Evolutionary conservation across 2,888 invertebrate species (phyloP).

Genomic region (Catotricha subobsoleta): DNA sequence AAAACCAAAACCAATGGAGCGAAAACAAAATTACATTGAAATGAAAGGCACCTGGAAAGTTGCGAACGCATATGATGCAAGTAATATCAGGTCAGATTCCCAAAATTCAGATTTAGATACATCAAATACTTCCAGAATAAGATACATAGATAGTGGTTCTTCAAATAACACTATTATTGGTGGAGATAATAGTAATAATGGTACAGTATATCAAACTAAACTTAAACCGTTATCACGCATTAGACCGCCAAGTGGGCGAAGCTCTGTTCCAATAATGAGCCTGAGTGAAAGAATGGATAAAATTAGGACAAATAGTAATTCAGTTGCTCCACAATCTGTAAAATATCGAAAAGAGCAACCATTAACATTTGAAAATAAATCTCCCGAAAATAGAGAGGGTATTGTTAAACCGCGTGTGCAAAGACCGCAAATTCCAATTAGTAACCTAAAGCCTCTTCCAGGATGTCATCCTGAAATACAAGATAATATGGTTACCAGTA

Average conservation of each 20-base stretch:
- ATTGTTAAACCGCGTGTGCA: constrained; percentile 14
- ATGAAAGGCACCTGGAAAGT: background rate
- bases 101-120: background rate
- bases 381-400: constrained; percentile 7
- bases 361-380: constrained; percentile 6
- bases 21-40: constrained; percentile 4
- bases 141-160: constrained; percentile 6
- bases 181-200: constrained; percentile 1
- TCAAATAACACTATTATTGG: constrained; percentile 7
- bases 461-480: no score
- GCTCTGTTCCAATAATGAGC: constrained; percentile 5
- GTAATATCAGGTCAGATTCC: background rate
- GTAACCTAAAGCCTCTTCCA: constrained; percentile 5
- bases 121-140: background rate
- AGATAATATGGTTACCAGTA: background rate
- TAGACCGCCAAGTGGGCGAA: constrained; percentile 2
- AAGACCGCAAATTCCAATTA: constrained; percentile 13
- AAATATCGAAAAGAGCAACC: constrained; percentile 1
- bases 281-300: background rate
- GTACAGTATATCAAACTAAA: background rate
- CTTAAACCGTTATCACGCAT: constrained; percentile 1
- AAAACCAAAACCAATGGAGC: background rate
- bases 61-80: background rate
- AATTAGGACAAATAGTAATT: background rate
- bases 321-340: background rate